Conservation (phyloP, 2,888 invertebrate species). For the Tolmerus cingulatus region DNA sequence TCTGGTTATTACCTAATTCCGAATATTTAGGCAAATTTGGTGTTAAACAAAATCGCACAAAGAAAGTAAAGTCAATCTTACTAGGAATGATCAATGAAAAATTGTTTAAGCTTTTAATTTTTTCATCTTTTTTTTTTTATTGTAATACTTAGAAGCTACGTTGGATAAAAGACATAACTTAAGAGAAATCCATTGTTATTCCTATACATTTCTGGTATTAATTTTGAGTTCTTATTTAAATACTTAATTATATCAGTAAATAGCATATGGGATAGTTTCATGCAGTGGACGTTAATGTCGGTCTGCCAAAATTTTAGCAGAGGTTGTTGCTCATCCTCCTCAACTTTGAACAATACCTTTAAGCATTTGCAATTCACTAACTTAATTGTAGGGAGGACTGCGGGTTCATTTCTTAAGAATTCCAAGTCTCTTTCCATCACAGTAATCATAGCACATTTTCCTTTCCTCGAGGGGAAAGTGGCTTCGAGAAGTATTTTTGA, state of each 20-base stretch:
- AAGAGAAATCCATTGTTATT: conserved; percentile 40
- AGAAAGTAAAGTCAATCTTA: too few relatives aligned
- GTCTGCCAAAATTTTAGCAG: conserved; percentile 43
- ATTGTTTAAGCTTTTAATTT: background rate
- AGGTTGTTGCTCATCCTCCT: conserved; percentile 32
- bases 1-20: background rate
- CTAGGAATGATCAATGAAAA: background rate
- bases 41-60: too few relatives aligned
- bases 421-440: conserved; percentile 42
- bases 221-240: conserved; percentile 24
- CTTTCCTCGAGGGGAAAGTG: conserved; percentile 39
- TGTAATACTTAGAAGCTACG: background rate
- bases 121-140: background rate
- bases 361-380: conserved; percentile 14
- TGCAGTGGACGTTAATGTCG: conserved; percentile 42
- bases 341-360: conserved; percentile 40
- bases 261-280: conserved; percentile 40
- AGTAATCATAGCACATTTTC: conserved; percentile 36
- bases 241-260: conserved; percentile 20
- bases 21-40: background rate
- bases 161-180: conserved; percentile 42
- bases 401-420: conserved; percentile 16
- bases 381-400: background rate
- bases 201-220: conserved; percentile 42
- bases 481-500: conserved; percentile 44